Evolutionary conservation across 2,797 vertebrate species (phyloP).

Genomic region (Coccyzus lansbergi): DNA sequence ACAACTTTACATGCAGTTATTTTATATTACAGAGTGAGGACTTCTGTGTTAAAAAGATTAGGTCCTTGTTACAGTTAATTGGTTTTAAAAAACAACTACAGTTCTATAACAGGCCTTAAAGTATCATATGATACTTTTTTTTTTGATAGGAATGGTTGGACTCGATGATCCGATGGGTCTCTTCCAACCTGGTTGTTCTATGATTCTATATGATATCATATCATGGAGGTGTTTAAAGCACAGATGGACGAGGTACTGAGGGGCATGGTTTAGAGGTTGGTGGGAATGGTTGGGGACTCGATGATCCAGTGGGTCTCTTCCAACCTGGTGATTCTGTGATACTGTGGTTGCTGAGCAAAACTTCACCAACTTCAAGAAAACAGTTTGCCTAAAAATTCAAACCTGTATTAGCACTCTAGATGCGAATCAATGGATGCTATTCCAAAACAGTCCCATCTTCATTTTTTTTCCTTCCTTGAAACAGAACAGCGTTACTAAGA

Average conservation of each 20-base stretch:
- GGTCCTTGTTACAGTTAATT: constrained; percentile 56
- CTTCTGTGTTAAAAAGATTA: constrained; percentile 42
- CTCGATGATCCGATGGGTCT: too few species aligned
- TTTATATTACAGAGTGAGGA: constrained; percentile 7
- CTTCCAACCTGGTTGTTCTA: too few species aligned
- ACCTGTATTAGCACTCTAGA: not conserved
- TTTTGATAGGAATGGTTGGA: too few species aligned
- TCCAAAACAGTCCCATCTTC: not conserved
- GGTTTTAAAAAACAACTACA: constrained; percentile 41
- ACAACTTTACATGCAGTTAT: constrained; percentile 26
- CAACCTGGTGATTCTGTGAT: too few species aligned
- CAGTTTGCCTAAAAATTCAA: not conserved
- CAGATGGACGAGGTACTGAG: too few species aligned
- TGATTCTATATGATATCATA: too few species aligned
- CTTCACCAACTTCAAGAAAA: not conserved
- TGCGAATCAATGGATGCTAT: not conserved
- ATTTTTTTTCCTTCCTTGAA: not conserved
- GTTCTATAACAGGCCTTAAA: constrained; percentile 50
- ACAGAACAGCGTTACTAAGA: not conserved
- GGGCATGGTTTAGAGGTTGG: too few species aligned
- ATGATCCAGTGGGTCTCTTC: too few species aligned
- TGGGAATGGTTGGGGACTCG: too few species aligned
- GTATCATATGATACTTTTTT: too few species aligned
- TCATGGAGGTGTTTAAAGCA: too few species aligned
- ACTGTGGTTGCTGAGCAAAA: constrained; percentile 25